A percentile compares a stretch with the other conserved stretches of the same genome.
phyloP scores from a whole-genome alignment of 2,888 invertebrate genomes.

The Odontocerum albicorne region DNA sequence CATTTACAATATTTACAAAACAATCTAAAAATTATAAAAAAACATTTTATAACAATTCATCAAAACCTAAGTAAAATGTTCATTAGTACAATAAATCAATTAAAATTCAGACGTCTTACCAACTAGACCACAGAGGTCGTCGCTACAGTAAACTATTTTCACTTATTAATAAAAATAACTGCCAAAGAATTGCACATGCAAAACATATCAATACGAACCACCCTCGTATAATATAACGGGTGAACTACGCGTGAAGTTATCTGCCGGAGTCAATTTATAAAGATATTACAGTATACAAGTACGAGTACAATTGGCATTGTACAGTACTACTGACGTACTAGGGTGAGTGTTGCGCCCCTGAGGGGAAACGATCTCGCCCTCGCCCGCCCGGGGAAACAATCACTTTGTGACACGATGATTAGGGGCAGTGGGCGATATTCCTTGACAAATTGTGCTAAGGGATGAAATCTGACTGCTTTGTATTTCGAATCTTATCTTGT shows the following conservation, averaged over 20 bases:
- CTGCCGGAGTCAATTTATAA: conserved; percentile 36
- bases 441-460: conserved; percentile 3
- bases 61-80: too few species aligned
- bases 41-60: too few species aligned
- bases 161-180: too few species aligned
- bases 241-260: conserved; percentile 37
- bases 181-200: conserved; percentile 1
- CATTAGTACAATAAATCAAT: too few species aligned
- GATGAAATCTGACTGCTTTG: too few species aligned
- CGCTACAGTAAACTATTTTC: too few species aligned
- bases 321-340: neutral
- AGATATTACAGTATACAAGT: conserved; percentile 31
- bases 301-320: neutral
- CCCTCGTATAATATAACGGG: conserved; percentile 30
- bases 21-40: too few species aligned
- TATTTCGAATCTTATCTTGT: too few species aligned
- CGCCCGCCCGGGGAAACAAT: conserved; percentile 14
- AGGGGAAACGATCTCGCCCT: neutral
- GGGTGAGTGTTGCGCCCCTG: neutral
- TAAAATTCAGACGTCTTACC: too few species aligned
- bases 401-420: conserved; percentile 14
- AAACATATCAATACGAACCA: neutral
- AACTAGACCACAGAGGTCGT: too few species aligned
- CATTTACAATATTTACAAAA: too few species aligned
- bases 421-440: neutral